These are phyloP conservation scores for Dendrocincla tyrannina DNA, from an alignment of 2,797 vertebrate species.

Conservation along the genomic window DNA sequence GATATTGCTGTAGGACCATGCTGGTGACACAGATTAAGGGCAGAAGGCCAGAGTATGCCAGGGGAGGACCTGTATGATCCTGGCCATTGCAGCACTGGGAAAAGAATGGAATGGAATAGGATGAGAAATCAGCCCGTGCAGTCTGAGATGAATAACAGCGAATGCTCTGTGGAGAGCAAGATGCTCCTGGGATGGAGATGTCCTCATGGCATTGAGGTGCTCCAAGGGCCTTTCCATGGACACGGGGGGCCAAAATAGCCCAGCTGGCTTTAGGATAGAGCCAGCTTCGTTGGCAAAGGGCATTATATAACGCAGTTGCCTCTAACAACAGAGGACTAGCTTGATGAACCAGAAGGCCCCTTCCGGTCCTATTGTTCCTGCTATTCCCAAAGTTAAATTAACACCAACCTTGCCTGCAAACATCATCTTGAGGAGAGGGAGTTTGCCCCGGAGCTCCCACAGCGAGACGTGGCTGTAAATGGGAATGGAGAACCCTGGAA, in stretches of 20 bases:
- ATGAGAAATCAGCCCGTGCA: not conserved
- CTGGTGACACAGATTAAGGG: not conserved
- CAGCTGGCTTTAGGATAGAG: slow-evolving; percentile 9
- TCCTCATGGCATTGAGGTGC: not conserved
- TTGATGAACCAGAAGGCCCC: slow-evolving; percentile 62
- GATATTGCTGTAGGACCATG: not conserved
- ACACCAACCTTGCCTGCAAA: slow-evolving; percentile 57
- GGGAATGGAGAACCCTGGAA: slow-evolving; percentile 17
- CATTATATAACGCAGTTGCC: slow-evolving; percentile 35
- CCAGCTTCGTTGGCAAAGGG: not conserved
- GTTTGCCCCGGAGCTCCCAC: not conserved
- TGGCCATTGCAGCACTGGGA: not conserved
- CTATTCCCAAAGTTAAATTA: slow-evolving; percentile 54
- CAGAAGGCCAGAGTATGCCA: not conserved
- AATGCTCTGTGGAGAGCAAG: not conserved
- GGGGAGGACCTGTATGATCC: not conserved
- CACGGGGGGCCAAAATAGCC: slow-evolving; percentile 32
- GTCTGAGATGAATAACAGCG: not conserved
- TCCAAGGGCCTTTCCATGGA: not conserved
- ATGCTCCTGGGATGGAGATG: not conserved
- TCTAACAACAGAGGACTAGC: slow-evolving; percentile 48
- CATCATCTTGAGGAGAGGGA: not conserved
- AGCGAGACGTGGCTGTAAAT: not conserved
- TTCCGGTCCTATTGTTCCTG: slow-evolving; percentile 41
- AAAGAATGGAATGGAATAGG: not conserved